Base-by-base conservation (phyloP, 2,797 vertebrate genomes). In the Coranthus polyacanthus region DNA sequence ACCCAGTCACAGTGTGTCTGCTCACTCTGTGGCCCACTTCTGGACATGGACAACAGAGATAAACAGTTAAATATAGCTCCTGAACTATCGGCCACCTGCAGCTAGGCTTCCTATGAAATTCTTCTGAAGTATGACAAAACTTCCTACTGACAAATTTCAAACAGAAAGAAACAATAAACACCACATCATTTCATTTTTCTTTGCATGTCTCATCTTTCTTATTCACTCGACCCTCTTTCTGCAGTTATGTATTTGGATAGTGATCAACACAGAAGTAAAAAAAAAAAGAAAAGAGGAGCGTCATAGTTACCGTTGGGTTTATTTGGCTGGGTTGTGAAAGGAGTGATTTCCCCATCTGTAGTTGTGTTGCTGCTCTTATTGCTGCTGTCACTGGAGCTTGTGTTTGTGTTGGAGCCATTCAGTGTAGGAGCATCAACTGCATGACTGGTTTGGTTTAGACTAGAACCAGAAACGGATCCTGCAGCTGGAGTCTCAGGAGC, bases 41-140 rank as follows among this genome's bases (percentile, higher is more conserved):
- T 78, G 65, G 43, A 69, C 6, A 2, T 51, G 56, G 66, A 82
- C 68, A 83, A 67, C 34, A 38, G 62, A 60, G 88, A 86, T 89
- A 87, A 86, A 64, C 47, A 52, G 78, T 78, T 86, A 88, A 85
- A 89, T 68, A 83, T 88, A 89, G 78, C 78, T 67, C n/a, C 52
- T 63, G 20, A 72, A 67, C 52, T 45, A 50, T 50, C 21, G 63
- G 51, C 60, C 64, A 62, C 65, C 60, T 68, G 68, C 61, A 65
- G 45, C 51, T 16, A 26, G 34, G 46, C 54, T 67, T 66, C 65
- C 62, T 52, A 15, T 20, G 36, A 51, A 62, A 52, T 36, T 68
- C 52, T 63, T 69, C 56, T 71, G 43, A 77, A 56, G 38, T 53
- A 29, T 13, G 43, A 42, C 45, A 53, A 61, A 60, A 51, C 49